A percentile compares a stretch with the other conserved stretches of the same genome.
These are phyloP conservation scores for Cassiopea andromeda DNA, from an alignment of 30 jellyfish, hydroid and myxozoan genomes.

Conservation along the genomic window DNA sequence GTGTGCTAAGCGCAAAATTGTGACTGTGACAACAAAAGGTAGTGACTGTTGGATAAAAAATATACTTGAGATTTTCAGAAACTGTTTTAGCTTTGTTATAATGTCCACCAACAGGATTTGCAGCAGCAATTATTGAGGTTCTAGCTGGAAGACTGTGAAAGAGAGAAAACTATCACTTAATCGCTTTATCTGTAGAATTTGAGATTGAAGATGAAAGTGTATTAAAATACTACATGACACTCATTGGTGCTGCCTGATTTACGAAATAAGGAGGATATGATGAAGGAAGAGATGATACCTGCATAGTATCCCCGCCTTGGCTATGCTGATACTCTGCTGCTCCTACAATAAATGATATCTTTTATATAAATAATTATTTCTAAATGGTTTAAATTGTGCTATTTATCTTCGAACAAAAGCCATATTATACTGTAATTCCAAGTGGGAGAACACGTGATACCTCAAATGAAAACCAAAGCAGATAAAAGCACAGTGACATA, in stretches of 20 bases:
- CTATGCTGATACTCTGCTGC: conserved; percentile 97
- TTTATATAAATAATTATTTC: too few species aligned
- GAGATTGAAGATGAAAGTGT: background rate
- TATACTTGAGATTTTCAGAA: conserved; percentile 93
- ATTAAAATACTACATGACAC: background rate
- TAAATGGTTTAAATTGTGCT: too few species aligned
- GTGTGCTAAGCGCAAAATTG: background rate
- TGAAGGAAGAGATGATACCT: conserved; percentile 55
- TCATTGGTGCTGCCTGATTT: background rate
- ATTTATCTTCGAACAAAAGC: too few species aligned
- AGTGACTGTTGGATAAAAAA: background rate
- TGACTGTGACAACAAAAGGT: background rate
- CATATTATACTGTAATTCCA: too few species aligned
- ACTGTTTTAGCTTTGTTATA: conserved; percentile 95
- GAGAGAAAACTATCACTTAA: background rate
- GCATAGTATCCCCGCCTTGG: conserved; percentile 99
- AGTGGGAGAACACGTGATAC: too few species aligned
- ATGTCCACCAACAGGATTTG: conserved; percentile 99
- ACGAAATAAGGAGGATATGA: background rate
- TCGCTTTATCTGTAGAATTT: too few species aligned
- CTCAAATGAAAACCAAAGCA: too few species aligned
- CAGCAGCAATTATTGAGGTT: conserved; percentile 98
- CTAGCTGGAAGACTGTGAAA: conserved; percentile 94
- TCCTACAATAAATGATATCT: conserved; percentile 40
- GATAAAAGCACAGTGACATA: background rate